Evolutionary conservation across 2,113 vertebrate genomes (phyloP), one percentile per base, ranked within the genome.

Genomic region (Desmodus rotundus): DNA sequence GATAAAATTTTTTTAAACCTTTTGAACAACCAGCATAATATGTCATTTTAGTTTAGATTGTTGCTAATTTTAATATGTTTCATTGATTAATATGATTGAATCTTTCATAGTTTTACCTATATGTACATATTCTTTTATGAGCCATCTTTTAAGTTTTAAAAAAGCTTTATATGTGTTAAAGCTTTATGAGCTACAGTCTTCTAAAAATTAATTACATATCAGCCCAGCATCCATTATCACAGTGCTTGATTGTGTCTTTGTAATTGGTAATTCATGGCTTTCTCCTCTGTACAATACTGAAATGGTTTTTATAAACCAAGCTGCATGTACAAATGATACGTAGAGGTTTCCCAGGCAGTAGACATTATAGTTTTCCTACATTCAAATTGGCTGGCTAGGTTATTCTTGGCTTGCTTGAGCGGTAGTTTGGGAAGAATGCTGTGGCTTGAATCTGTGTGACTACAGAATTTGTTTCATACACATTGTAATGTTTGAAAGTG

Each of bases 361-460:
- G 84, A 83, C 38, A 47, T 61, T 85, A 31, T 36, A 80, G 68
- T 89, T 95, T 94, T 94, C 52, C 15, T 80, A 26, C 54, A 58
- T 68, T 41, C 70, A 72, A 43, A 31, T 82, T 89, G 70, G 45
- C 80, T 73, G 36, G 38, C 80, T 87, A 76, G 38, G 47, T 84
- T 80, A 41, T 89, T 56, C 65, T 95, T 95, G 76, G 84, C 76
- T 85, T 92, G 54, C 76, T 81, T 95, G 20, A 90, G 86, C 67
- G 50, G 45, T 90, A 81, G 72, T 47, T 93, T 90, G 84, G 76
- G 80, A 96, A 90, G 65, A 95, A 94, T 93, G 56, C n/a, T 95
- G 76, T 96, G 95, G 92, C 95, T 89, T 92, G 72, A 91, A 76
- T 77, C 36, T 90, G 63, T 94, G 84, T 93, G 90, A 96, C 67